Evolutionary conservation across 2,888 invertebrate genomes (phyloP).

Genomic region (Stenchaetothrips biformis): DNA sequence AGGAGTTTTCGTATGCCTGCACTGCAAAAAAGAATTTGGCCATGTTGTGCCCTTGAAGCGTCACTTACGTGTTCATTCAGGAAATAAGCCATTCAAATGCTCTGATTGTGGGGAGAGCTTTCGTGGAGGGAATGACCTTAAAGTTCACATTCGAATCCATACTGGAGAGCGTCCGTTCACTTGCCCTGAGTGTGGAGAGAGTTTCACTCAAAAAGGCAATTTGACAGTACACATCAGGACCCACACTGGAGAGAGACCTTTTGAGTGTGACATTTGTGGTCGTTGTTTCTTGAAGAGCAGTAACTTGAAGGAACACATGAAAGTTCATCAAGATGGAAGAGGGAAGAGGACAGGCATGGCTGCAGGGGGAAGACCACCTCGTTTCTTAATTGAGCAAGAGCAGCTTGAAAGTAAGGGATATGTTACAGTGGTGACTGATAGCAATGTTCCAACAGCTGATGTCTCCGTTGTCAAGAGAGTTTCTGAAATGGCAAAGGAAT

Average conservation of each 20-base stretch:
- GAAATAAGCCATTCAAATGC: not conserved
- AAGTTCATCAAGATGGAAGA: conserved; percentile 8
- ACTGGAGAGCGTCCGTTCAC: conserved; percentile 7
- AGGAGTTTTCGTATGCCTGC: not conserved
- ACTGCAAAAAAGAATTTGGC: not conserved
- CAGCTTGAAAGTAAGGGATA: no score
- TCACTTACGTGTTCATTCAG: not conserved
- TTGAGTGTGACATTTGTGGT: conserved; percentile 16
- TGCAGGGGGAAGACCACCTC: no score
- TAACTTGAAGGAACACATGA: not conserved
- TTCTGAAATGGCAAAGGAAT: conserved; percentile 5
- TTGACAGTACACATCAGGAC: not conserved
- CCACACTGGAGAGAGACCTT: conserved; percentile 1
- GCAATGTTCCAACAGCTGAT: no score
- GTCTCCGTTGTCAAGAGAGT: not conserved
- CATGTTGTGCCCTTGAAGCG: not conserved
- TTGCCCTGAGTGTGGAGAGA: not conserved
- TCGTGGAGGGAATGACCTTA: not conserved
- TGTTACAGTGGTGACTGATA: no score
- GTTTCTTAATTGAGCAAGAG: no score
- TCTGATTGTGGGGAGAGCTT: conserved; percentile 12
- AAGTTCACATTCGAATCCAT: conserved; percentile 6
- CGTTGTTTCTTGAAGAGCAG: not conserved
- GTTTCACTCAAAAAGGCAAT: not conserved
- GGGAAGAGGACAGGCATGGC: no score